Percentiles rank a stretch among this genome's conserved stretches.
These are phyloP conservation scores for Eristalinus aeneus DNA, from an alignment of 2,888 invertebrate species.

Conservation along the genomic window DNA sequence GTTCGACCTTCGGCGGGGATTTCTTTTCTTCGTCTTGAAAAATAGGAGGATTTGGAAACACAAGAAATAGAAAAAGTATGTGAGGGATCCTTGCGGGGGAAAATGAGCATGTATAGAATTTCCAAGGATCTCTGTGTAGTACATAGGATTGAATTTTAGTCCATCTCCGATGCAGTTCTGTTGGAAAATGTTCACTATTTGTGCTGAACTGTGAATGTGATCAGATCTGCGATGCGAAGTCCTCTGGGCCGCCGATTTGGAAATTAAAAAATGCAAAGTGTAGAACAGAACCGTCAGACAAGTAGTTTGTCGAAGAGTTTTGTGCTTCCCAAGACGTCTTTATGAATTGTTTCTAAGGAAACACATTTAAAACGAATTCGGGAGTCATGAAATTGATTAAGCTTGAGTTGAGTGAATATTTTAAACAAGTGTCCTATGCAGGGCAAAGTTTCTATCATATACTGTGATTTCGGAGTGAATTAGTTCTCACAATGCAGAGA, in stretches of 20 bases:
- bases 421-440: too few relatives aligned
- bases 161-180: background rate
- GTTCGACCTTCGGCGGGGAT: constrained; percentile 45
- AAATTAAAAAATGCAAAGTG: too few relatives aligned
- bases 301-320: too few relatives aligned
- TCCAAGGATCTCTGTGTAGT: background rate
- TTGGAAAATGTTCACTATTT: background rate
- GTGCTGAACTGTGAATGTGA: background rate
- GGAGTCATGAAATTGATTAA: too few relatives aligned
- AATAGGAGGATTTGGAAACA: background rate
- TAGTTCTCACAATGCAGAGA: too few relatives aligned
- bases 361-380: too few relatives aligned
- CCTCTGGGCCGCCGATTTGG: background rate
- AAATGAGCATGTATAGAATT: constrained; percentile 3
- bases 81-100: constrained; percentile 17
- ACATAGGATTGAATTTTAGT: background rate
- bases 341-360: too few relatives aligned
- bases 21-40: constrained; percentile 29
- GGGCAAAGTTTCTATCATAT: too few relatives aligned
- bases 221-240: background rate
- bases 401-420: too few relatives aligned
- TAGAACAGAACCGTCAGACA: too few relatives aligned
- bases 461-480: too few relatives aligned
- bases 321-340: too few relatives aligned
- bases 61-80: background rate